A percentile compares a stretch with the other conserved stretches of the same genome.
phyloP scores from a whole-genome alignment of 2,888 invertebrate species.

The Caenorhabditis sinica region DNA sequence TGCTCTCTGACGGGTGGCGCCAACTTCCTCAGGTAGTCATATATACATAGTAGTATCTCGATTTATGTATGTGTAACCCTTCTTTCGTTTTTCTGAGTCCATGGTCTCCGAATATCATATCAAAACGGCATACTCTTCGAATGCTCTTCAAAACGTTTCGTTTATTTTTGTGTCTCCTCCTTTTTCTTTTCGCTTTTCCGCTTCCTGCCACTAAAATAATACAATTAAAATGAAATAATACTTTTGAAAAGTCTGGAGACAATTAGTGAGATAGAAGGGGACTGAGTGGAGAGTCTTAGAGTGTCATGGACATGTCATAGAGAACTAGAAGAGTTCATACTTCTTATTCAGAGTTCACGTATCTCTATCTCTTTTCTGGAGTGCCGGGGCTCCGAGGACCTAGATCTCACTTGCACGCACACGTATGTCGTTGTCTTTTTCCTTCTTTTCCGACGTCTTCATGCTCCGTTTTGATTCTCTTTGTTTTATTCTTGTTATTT shows the following conservation, averaged over 20 bases:
- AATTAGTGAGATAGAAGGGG: constrained; percentile 52
- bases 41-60: constrained; percentile 46
- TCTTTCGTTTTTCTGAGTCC: not conserved
- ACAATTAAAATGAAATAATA: constrained; percentile 55
- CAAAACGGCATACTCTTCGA: not conserved
- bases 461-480: constrained; percentile 18
- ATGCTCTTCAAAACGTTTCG: constrained; percentile 15
- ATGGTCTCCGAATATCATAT: not conserved
- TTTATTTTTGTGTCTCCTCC: not conserved
- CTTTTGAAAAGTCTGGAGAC: constrained; percentile 59
- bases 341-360: constrained; percentile 51
- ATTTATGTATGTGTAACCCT: constrained; percentile 6
- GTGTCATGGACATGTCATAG: constrained; percentile 56
- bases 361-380: constrained; percentile 37
- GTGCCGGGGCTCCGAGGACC: not conserved
- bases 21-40: constrained; percentile 41
- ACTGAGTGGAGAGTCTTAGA: constrained; percentile 23
- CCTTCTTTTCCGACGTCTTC: constrained; percentile 15
- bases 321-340: constrained; percentile 43
- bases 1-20: constrained; percentile 42
- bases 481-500: constrained; percentile 34
- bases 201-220: constrained; percentile 38
- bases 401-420: constrained; percentile 46
- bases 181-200: not conserved
- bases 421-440: constrained; percentile 33